Percentiles rank a stretch among this genome's conserved stretches.
phyloP scores from a whole-genome alignment of 92 coral and sea anemone genomes.

The Desmophyllum pertusum region DNA sequence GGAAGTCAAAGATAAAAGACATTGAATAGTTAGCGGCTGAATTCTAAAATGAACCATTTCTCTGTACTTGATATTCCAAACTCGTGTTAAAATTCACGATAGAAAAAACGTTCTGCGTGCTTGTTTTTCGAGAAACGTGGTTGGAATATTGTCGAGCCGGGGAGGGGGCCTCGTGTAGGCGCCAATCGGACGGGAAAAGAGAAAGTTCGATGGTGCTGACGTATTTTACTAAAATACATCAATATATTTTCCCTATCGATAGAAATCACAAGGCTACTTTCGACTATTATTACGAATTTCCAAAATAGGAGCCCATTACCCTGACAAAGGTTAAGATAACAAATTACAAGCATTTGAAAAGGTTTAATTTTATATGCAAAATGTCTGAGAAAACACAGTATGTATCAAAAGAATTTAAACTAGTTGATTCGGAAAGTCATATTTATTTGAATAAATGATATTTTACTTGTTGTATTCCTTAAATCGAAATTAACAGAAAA shows the following conservation, averaged over 20 bases:
- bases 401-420: not conserved
- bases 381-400: not conserved
- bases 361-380: not conserved
- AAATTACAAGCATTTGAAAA: not conserved
- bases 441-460: not conserved
- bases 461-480: not conserved
- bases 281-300: too few species aligned
- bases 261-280: not conserved
- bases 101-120: not conserved
- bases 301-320: too few species aligned
- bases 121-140: not conserved
- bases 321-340: too few species aligned
- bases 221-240: not conserved
- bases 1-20: not conserved
- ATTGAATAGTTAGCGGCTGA: not conserved
- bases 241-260: not conserved
- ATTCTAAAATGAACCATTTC: not conserved
- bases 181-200: not conserved
- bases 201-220: not conserved
- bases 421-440: not conserved
- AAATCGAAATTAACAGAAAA: not conserved
- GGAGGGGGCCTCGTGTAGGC: not conserved
- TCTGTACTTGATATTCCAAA: not conserved
- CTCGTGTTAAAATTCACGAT: not conserved
- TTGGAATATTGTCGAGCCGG: slow-evolving; percentile 1